phyloP scores from a whole-genome alignment of 2,797 vertebrate genomes.

The Bovichtus diacanthus region DNA sequence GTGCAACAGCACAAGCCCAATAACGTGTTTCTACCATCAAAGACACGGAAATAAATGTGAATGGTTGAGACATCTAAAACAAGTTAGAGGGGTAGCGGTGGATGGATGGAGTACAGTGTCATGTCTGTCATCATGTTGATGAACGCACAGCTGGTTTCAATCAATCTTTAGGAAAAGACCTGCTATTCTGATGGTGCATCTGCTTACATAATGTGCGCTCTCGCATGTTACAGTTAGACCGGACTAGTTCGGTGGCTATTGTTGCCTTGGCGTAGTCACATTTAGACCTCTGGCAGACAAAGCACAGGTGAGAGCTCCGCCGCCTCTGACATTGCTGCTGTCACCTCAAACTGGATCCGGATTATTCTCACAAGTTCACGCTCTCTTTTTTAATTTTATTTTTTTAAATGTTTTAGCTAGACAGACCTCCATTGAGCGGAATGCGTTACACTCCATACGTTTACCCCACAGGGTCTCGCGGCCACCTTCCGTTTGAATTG shows the following conservation, averaged over 20 bases:
- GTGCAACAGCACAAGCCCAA: background rate
- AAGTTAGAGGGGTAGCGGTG: background rate
- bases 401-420: no score
- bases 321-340: conserved; percentile 53
- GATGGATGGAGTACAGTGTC: background rate
- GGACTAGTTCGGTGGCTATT: background rate
- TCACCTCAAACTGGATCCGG: conserved; percentile 25
- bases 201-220: background rate
- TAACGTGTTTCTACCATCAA: background rate
- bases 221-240: background rate
- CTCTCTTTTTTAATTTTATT: background rate
- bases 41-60: background rate
- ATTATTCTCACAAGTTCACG: conserved; percentile 9
- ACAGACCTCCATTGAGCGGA: background rate
- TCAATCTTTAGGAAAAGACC: background rate
- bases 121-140: conserved; percentile 63
- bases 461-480: background rate
- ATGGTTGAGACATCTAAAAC: background rate
- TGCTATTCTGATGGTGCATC: background rate
- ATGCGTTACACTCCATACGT: no score
- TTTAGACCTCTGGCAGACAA: conserved; percentile 48
- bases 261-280: background rate
- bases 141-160: conserved; percentile 45
- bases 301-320: conserved; percentile 58
- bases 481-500: background rate